These are phyloP conservation scores for Nomada hirtipes DNA, from an alignment of 2,888 invertebrate genomes.

Conservation along the genomic window DNA sequence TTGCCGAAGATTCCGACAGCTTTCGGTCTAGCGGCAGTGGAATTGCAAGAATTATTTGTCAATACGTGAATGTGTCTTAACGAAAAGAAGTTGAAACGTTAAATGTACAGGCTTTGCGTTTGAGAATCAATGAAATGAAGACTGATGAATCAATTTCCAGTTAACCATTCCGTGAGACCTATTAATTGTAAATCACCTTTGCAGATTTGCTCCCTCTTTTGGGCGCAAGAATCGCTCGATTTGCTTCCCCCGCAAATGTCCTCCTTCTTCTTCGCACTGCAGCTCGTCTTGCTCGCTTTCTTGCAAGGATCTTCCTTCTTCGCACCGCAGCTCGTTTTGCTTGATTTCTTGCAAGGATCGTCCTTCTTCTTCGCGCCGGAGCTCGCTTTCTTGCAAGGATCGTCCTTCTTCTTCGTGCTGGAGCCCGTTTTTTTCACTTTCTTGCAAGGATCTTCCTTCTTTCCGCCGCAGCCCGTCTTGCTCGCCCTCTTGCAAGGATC, in stretches of 20 bases:
- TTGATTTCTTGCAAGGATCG: not conserved
- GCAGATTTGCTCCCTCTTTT: not conserved
- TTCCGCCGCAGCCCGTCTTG: not conserved
- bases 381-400: not conserved
- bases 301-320: constrained; percentile 7
- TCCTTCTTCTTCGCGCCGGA: not conserved
- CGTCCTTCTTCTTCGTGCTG: not conserved
- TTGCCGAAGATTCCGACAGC: not conserved
- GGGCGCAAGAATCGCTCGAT: not conserved
- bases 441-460: not conserved
- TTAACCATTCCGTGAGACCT: not conserved
- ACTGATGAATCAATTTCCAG: too few species aligned
- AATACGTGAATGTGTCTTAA: too few species aligned
- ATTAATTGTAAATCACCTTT: not conserved
- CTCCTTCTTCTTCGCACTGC: not conserved
- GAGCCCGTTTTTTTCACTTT: not conserved
- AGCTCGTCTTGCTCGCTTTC: not conserved
- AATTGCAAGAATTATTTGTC: not conserved
- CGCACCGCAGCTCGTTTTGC: not conserved
- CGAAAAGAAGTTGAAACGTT: too few species aligned
- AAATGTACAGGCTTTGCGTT: too few species aligned
- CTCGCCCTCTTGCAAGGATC: constrained; percentile 2
- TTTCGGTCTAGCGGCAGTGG: not conserved
- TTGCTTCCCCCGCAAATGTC: not conserved
- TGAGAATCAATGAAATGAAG: too few species aligned